Evolutionary conservation across 2,113 vertebrate genomes (phyloP).

Genomic region (Pitta sordida): DNA sequence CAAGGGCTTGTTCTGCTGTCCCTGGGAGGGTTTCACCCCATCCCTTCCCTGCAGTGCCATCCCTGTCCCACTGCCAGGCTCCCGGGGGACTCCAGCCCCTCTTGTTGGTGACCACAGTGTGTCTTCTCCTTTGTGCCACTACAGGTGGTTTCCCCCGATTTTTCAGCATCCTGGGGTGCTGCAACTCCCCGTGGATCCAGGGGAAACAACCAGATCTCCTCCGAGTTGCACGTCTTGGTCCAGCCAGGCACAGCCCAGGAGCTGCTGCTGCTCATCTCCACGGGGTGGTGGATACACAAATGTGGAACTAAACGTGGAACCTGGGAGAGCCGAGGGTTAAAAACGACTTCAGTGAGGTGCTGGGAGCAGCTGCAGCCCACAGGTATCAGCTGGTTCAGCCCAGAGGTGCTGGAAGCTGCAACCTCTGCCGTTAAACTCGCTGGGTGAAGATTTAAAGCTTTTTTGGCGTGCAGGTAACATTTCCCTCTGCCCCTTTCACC

Average conservation of each 20-base stretch:
- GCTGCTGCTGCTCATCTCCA: not conserved
- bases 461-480: rapidly evolving
- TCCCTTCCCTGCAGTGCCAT: not conserved
- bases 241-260: rapidly evolving
- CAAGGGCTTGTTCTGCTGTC: not conserved
- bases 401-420: not conserved
- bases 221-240: not conserved
- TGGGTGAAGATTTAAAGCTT: not conserved
- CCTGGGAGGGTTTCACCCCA: rapidly evolving
- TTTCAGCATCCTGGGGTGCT: not conserved
- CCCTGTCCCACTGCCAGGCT: not conserved
- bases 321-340: not conserved
- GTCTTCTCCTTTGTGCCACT: not conserved
- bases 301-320: rapidly evolving
- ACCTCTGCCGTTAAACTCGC: not conserved
- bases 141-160: rapidly evolving
- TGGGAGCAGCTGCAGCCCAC: not conserved
- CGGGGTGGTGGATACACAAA: rapidly evolving
- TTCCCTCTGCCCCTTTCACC: not conserved
- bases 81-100: not conserved
- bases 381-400: not conserved
- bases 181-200: rapidly evolving
- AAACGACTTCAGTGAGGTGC: not conserved
- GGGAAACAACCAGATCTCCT: not conserved
- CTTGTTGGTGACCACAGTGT: rapidly evolving